Conservation (phyloP, 2,797 vertebrate genomes). For the Heteromormyrus szaboi region DNA sequence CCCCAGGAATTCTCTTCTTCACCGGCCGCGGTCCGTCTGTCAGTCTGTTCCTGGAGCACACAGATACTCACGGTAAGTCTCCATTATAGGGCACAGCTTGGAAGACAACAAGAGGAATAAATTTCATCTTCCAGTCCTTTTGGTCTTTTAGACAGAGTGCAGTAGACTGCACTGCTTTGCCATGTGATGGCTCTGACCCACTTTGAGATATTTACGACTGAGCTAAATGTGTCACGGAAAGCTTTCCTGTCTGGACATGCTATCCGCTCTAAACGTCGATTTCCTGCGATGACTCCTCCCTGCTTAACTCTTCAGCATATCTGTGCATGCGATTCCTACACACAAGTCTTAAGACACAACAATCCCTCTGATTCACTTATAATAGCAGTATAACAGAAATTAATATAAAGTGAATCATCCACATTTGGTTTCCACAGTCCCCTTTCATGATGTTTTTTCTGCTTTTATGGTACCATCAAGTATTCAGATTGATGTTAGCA, state of each 20-base stretch:
- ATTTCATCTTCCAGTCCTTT: neutral
- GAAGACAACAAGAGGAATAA: neutral
- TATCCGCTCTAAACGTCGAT: neutral
- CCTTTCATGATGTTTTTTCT: neutral
- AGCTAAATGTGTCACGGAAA: neutral
- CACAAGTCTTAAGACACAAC: neutral
- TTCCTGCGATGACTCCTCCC: neutral
- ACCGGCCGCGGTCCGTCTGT: slow-evolving; percentile 2
- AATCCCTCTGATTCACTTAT: neutral
- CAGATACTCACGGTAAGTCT: slow-evolving; percentile 3
- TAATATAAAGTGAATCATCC: neutral
- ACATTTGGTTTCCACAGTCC: neutral
- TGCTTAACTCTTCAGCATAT: neutral
- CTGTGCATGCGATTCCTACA: neutral
- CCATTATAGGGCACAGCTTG: neutral
- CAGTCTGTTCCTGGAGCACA: slow-evolving; percentile 33
- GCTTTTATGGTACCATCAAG: neutral
- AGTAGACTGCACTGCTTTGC: neutral
- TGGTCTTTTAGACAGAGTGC: neutral
- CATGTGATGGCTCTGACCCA: neutral
- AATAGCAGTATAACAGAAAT: neutral
- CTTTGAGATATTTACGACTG: neutral
- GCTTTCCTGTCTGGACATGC: slow-evolving; percentile 6
- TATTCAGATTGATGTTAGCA: neutral
- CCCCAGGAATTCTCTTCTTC: slow-evolving; percentile 26